Conservation (phyloP, 2,888 invertebrate species). For the Ormyrus thymus region DNA sequence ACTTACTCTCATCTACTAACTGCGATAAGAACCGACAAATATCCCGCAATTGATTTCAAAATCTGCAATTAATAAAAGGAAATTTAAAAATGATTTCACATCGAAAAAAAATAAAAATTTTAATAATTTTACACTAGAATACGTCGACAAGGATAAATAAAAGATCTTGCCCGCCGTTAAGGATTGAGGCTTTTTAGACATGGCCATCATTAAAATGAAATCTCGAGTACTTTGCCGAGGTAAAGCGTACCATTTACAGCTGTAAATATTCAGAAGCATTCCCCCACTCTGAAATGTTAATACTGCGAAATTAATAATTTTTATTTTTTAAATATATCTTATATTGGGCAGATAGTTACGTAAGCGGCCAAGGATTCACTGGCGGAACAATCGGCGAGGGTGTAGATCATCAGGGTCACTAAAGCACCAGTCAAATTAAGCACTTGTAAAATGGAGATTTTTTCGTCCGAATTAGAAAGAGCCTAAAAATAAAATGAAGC, state of each 20-base stretch:
- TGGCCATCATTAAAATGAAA: slow-evolving; percentile 3
- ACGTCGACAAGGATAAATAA: neutral
- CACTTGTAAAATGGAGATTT: neutral
- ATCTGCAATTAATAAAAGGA: no score
- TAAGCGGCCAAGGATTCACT: slow-evolving; percentile 5
- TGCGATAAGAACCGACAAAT: no score
- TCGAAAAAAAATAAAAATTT: no score
- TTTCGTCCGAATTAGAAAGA: neutral
- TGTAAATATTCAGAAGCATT: neutral
- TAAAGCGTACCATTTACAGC: slow-evolving; percentile 1
- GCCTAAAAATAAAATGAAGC: neutral
- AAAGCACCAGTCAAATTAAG: neutral
- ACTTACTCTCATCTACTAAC: no score
- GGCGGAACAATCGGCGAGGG: neutral
- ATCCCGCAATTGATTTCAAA: no score
- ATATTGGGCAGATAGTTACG: neutral
- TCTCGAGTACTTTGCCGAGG: neutral
- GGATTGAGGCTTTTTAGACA: neutral
- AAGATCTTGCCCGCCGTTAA: slow-evolving; percentile 3
- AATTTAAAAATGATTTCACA: no score
- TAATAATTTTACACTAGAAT: neutral
- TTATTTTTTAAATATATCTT: neutral
- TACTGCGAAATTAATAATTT: neutral
- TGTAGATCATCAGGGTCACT: neutral
- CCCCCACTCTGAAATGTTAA: neutral